Evolutionary conservation across 2,113 vertebrate species (phyloP), one percentile per base, ranked within the genome.

Genomic region (Thalassarche chlororhynchos): DNA sequence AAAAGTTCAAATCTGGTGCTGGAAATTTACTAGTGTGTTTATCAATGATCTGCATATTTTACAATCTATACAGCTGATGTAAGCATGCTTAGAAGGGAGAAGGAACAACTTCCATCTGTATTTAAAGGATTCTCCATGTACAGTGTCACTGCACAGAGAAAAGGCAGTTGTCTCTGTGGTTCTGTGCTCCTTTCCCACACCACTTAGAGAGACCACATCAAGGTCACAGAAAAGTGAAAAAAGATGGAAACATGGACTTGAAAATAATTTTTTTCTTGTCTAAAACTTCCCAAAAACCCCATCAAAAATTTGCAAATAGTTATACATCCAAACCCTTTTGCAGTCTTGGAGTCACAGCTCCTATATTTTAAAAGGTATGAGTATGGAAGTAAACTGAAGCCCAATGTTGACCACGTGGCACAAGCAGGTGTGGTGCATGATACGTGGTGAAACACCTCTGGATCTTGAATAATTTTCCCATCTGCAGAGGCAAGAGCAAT

Each of bases 401-500:
- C 17, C 46, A 40, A 5, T 14, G 3, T 18, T 68, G 40, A 64
- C 28, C 23, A n/a, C 8, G 10, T 51, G 57, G 38, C n/a, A 79
- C 36, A 82, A 81, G n/a, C 7, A 78, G 32, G 9, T 57, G 17
- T 25, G 17, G 12, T 60, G 24, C 4, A 21, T 24, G 21, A 20
- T 12, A 46, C 0, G 0, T 6, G 8, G 15, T 55, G 25, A 92
- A 79, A 85, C 9, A 79, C 4, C 17, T 46, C 52, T 61, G 49
- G 44, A 78, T 84, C 36, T 60, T 49, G 34, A 69, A 28, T 40
- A 58, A n/a, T 49, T 26, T 85, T 60, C 36, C 38, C 34, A 40
- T 26, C 29, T 77, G 28, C 36, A 75, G 15, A 79, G 15, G 31
- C 31, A 69, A 87, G 42, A 72, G 7, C 36, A 93, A 60, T 42